These are phyloP conservation scores for Cataglyphis rosenhaueri DNA, from an alignment of 2,888 invertebrate species.

Conservation along the genomic window DNA sequence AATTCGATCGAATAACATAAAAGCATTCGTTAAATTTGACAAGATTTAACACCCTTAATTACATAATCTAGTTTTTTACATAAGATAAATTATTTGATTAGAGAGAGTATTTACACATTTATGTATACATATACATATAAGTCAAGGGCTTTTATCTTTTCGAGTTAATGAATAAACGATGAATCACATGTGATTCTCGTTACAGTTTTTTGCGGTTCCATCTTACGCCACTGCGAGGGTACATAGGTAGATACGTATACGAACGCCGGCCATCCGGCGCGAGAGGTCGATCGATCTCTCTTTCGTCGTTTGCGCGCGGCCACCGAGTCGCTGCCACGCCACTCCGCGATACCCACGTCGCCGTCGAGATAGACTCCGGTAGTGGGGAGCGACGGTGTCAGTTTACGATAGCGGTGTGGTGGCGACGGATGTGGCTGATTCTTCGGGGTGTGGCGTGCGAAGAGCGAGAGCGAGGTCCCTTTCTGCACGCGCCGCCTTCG, in stretches of 20 bases:
- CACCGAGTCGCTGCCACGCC: constrained; percentile 66
- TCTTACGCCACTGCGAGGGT: constrained; percentile 65
- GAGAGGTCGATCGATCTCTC: constrained; percentile 79
- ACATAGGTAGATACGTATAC: constrained; percentile 64
- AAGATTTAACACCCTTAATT: background rate
- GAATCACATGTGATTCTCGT: background rate
- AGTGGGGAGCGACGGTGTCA: constrained; percentile 28
- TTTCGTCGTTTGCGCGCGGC: constrained; percentile 75
- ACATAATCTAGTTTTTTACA: background rate
- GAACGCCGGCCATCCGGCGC: constrained; percentile 73
- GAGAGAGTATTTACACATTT: background rate
- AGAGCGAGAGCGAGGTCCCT: constrained; percentile 35
- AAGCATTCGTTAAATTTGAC: background rate
- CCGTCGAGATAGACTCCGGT: constrained; percentile 2
- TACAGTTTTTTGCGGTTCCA: background rate
- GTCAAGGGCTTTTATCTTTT: background rate
- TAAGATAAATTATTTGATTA: constrained; percentile 1
- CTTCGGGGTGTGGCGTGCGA: constrained; percentile 64
- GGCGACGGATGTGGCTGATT: constrained; percentile 33
- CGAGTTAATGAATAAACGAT: constrained; percentile 22
- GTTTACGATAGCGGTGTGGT: constrained; percentile 32
- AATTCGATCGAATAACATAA: background rate
- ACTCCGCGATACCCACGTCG: constrained; percentile 53
- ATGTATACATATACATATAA: no score
- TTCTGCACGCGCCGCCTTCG: constrained; percentile 60